Percentiles rank a stretch among this genome's conserved stretches.
Conservation (phyloP, 2,888 invertebrate species). For the Platycnemis pennipes region DNA sequence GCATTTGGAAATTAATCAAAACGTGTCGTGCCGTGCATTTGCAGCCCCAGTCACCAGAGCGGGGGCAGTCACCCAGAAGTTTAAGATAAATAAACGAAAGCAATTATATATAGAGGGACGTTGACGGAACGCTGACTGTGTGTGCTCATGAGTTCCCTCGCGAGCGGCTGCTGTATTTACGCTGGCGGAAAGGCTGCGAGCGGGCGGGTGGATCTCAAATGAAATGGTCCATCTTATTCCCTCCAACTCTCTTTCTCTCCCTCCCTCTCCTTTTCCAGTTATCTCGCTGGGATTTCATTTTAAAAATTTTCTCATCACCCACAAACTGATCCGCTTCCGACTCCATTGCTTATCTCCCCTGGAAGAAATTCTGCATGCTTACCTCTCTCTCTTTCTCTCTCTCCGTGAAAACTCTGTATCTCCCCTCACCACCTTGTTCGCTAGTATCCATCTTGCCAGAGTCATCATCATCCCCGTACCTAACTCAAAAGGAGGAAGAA, state of each 20-base stretch:
- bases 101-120: neutral
- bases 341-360: neutral
- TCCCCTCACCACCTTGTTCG: neutral
- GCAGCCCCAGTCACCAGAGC: neutral
- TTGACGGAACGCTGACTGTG: neutral
- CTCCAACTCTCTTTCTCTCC: neutral
- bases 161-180: neutral
- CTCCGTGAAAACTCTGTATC: neutral
- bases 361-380: neutral
- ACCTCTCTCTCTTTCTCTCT: neutral
- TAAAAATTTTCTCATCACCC: conserved; percentile 22
- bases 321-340: neutral
- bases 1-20: neutral
- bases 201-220: neutral
- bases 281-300: neutral
- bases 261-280: neutral
- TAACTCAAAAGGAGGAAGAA: neutral
- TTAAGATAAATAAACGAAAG: neutral
- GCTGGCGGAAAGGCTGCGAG: neutral
- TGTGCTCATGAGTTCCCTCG: neutral
- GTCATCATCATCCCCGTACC: neutral
- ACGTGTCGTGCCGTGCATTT: neutral
- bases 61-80: neutral
- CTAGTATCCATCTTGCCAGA: neutral
- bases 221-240: neutral